phyloP scores from a whole-genome alignment of 1,140 invertebrate species.

The Meloidogyne hapla region DNA sequence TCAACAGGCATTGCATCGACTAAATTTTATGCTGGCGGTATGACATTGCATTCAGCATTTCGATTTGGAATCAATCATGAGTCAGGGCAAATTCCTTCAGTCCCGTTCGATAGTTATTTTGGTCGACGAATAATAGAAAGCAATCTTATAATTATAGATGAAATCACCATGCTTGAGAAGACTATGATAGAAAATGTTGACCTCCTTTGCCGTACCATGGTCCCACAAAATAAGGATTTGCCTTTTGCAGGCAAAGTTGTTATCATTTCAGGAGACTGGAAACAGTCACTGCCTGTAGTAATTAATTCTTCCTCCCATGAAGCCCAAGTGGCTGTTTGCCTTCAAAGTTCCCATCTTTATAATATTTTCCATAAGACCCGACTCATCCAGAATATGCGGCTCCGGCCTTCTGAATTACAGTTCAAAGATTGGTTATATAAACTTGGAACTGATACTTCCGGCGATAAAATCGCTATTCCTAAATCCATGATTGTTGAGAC shows the following conservation, averaged over 20 bases:
- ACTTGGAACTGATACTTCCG: background rate
- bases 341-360: background rate
- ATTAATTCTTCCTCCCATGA: background rate
- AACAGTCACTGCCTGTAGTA: slow-evolving; percentile 17
- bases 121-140: background rate
- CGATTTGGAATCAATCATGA: background rate
- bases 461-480: background rate
- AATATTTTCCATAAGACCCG: background rate
- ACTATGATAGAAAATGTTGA: background rate
- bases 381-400: background rate
- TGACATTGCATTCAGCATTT: background rate
- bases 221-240: background rate
- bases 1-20: background rate
- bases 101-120: background rate
- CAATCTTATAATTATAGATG: background rate
- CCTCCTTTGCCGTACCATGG: background rate
- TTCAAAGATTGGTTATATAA: background rate
- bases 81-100: background rate
- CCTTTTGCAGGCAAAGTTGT: slow-evolving; percentile 15
- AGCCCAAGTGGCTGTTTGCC: background rate
- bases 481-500: background rate
- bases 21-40: slow-evolving; percentile 1
- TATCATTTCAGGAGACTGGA: slow-evolving; percentile 20
- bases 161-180: background rate
- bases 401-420: background rate